A percentile compares a stretch with the other conserved stretches of the same genome.
Evolutionary conservation across 2,113 vertebrate genomes (phyloP).

Genomic region (Lichenostomus cassidix): DNA sequence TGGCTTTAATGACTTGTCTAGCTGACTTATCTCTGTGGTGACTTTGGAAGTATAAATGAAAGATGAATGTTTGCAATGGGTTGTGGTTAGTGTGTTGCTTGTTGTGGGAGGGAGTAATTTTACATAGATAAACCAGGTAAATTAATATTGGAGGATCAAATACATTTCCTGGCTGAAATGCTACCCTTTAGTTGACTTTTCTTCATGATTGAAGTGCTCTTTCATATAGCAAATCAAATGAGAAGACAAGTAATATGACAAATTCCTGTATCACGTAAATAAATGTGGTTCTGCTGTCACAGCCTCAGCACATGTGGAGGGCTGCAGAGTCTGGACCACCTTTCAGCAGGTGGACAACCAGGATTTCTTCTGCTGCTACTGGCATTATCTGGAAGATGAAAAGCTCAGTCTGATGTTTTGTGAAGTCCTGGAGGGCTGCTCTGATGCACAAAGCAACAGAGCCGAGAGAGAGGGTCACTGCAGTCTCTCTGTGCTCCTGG

Average conservation of each 20-base stretch:
- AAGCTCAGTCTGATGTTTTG: not conserved
- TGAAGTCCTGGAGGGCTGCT: not conserved
- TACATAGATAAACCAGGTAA: not conserved
- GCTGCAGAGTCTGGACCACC: not conserved
- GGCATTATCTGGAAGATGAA: not conserved
- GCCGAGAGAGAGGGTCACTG: rapidly evolving
- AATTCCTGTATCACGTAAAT: not conserved
- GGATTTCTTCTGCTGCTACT: not conserved
- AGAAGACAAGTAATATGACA: not conserved
- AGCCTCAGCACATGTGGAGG: rapidly evolving
- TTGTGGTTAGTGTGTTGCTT: not conserved
- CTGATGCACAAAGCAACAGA: not conserved
- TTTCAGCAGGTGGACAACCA: not conserved
- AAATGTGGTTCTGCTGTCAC: not conserved
- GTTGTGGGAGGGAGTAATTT: not conserved
- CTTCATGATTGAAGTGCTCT: not conserved
- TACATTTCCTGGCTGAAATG: not conserved
- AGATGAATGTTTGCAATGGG: not conserved
- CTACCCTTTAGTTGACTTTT: not conserved
- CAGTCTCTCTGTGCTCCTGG: not conserved
- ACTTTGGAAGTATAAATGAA: not conserved
- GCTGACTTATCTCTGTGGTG: not conserved
- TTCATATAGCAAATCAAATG: not conserved
- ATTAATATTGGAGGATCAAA: not conserved
- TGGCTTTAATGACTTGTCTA: not conserved